These are phyloP conservation scores for Polyergus mexicanus DNA, from an alignment of 1,140 invertebrate genomes.

Conservation along the genomic window DNA sequence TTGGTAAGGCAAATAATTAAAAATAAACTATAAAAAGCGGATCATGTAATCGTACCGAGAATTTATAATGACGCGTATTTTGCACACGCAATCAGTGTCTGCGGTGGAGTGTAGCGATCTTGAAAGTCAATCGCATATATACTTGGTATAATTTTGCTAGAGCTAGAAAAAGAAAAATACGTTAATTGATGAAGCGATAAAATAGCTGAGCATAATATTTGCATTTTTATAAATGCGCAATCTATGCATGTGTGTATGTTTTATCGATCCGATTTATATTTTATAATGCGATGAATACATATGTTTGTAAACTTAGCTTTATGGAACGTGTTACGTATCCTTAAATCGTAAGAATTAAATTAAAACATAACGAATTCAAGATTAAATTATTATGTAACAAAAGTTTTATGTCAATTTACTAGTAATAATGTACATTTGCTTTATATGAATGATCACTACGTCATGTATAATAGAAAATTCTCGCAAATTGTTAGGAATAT, in stretches of 20 bases:
- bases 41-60: not conserved
- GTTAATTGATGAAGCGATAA: conserved; percentile 24
- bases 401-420: not conserved
- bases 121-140: conserved; percentile 9
- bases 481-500: not conserved
- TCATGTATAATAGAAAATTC: not conserved
- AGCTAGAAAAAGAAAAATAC: conserved; percentile 26
- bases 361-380: not conserved
- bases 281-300: not conserved
- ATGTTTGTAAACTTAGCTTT: not conserved
- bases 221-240: conserved; percentile 23
- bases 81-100: not conserved
- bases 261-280: not conserved
- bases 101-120: conserved; percentile 7
- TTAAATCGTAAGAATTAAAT: not conserved
- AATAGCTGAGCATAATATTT: not conserved
- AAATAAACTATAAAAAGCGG: not conserved
- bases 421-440: not conserved
- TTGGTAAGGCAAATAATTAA: not conserved
- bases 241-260: not conserved
- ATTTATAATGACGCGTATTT: not conserved
- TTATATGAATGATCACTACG: not conserved
- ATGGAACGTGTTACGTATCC: not conserved
- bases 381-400: not conserved
- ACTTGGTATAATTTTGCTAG: not conserved